phyloP scores from a whole-genome alignment of 2,797 vertebrate genomes.

The Huso huso region DNA sequence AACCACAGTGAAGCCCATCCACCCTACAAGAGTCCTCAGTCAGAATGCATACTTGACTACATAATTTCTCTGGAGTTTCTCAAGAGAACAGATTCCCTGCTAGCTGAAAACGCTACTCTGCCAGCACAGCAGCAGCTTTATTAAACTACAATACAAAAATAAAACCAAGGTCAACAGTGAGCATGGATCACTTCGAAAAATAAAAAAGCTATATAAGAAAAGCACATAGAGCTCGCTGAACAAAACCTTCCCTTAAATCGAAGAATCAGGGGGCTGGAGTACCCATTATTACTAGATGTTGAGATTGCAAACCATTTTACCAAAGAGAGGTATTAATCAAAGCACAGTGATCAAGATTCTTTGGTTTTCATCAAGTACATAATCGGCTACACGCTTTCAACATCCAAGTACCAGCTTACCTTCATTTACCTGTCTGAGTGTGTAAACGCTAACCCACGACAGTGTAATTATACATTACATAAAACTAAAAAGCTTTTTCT shows the following conservation, averaged over 20 bases:
- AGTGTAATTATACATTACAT: slow-evolving; percentile 13
- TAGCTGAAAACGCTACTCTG: slow-evolving; percentile 28
- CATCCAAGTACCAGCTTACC: background rate
- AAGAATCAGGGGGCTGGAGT: background rate
- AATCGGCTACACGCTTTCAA: too few relatives aligned
- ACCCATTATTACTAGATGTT: background rate
- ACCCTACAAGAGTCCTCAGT: too few relatives aligned
- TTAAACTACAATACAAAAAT: slow-evolving; percentile 33
- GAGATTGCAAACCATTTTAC: slow-evolving; percentile 7
- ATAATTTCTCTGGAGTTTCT: too few relatives aligned
- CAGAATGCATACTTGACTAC: too few relatives aligned
- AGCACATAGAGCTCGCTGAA: slow-evolving; percentile 11
- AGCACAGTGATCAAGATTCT: too few relatives aligned
- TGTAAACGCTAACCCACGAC: slow-evolving; percentile 5
- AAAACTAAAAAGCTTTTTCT: background rate
- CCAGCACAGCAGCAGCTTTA: slow-evolving; percentile 36
- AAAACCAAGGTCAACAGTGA: slow-evolving; percentile 41
- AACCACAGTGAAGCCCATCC: too few relatives aligned
- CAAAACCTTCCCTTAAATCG: background rate
- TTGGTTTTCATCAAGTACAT: too few relatives aligned
- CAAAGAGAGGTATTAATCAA: slow-evolving; percentile 2
- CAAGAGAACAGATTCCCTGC: too few relatives aligned
- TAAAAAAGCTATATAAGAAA: background rate
- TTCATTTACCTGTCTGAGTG: background rate
- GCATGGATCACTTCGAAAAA: slow-evolving; percentile 20